Percentiles rank a stretch among this genome's conserved stretches.
phyloP scores from a whole-genome alignment of 2,888 invertebrate species.

The Macrophya annulata region DNA sequence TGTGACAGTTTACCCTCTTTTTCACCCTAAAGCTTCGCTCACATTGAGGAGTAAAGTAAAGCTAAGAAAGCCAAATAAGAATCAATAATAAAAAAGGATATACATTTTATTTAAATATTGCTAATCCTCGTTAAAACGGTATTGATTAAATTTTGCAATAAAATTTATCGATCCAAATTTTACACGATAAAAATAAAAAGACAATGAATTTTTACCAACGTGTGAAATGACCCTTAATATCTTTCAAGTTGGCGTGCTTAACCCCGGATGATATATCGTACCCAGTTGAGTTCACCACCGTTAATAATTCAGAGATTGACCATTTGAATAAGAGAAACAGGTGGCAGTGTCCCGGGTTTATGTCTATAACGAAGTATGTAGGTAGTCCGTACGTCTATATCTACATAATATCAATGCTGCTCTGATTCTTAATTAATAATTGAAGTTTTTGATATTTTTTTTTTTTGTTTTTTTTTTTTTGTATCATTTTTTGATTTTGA shows the following conservation, averaged over 20 bases:
- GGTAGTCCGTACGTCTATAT: neutral
- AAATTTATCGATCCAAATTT: no score
- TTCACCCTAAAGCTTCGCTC: constrained; percentile 3
- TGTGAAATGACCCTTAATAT: constrained; percentile 26
- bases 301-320: constrained; percentile 54
- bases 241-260: constrained; percentile 35
- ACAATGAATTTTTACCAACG: neutral
- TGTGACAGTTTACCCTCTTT: constrained; percentile 60
- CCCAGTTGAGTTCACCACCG: constrained; percentile 25
- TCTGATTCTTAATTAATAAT: neutral
- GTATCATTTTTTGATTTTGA: no score
- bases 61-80: neutral
- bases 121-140: no score
- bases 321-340: constrained; percentile 51
- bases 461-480: neutral
- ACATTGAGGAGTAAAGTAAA: neutral
- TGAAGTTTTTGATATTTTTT: neutral
- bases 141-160: no score
- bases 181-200: neutral
- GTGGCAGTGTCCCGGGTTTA: constrained; percentile 28
- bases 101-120: neutral
- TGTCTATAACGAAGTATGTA: constrained; percentile 3
- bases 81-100: neutral
- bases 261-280: constrained; percentile 57
- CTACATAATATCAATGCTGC: neutral